Conservation (phyloP, 2,797 vertebrate genomes). For the Xyrichtys novacula region DNA sequence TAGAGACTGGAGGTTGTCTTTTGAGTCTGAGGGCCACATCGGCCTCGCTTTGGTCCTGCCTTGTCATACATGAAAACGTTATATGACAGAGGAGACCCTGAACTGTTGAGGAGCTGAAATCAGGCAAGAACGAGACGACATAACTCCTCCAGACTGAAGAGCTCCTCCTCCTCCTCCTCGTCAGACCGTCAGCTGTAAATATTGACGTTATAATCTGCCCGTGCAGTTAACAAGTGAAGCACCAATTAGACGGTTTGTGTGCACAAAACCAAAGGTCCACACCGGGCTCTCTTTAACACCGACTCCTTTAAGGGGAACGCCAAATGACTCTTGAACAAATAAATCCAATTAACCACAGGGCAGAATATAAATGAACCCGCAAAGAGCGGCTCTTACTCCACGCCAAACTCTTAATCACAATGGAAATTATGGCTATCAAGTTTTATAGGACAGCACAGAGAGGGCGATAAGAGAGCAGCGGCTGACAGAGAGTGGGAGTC, state of each 20-base stretch:
- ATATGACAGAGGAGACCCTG: no score
- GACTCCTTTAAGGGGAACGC: background rate
- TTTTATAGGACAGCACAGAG: constrained; percentile 44
- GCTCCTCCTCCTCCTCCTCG: background rate
- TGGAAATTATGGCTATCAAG: constrained; percentile 46
- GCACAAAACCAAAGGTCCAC: constrained; percentile 4
- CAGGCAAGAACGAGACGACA: no score
- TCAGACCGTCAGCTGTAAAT: constrained; percentile 1
- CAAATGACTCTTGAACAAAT: constrained; percentile 1
- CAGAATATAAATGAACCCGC: constrained; percentile 2
- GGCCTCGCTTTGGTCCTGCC: no score
- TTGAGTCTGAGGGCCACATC: no score
- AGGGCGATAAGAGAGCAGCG: constrained; percentile 49
- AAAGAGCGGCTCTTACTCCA: constrained; percentile 2
- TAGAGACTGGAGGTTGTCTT: no score
- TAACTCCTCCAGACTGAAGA: no score
- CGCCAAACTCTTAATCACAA: constrained; percentile 42
- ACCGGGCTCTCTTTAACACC: background rate
- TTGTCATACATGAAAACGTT: no score
- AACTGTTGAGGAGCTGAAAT: no score
- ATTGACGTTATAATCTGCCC: constrained; percentile 16
- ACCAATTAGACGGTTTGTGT: constrained; percentile 12
- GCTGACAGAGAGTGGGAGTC: constrained; percentile 68
- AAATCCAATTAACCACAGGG: constrained; percentile 12
- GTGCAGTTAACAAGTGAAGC: background rate